phyloP scores from a whole-genome alignment of 2,113 vertebrate species.

The Catharus bicknelli region DNA sequence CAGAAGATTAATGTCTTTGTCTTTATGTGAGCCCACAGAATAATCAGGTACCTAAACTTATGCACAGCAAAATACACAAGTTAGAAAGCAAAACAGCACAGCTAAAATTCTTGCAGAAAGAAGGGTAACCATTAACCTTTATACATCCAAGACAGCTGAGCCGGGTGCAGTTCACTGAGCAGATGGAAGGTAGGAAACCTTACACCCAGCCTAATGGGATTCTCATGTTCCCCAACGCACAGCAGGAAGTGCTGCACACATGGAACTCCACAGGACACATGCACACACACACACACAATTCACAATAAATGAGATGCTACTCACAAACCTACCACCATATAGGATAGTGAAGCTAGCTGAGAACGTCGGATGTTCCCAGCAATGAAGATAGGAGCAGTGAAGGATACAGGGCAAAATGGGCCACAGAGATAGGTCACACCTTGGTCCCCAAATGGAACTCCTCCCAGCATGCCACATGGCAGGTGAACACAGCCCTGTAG shows the following conservation, averaged over 20 bases:
- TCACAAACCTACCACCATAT: neutral
- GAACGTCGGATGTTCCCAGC: neutral
- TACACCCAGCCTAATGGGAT: neutral
- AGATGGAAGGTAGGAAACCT: slow-evolving; percentile 30
- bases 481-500: fast-evolving
- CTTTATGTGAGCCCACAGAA: neutral
- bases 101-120: neutral
- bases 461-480: neutral
- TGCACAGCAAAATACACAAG: neutral
- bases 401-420: neutral
- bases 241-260: neutral
- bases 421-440: neutral
- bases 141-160: neutral
- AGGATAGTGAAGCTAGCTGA: neutral
- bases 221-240: neutral
- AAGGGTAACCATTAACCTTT: neutral
- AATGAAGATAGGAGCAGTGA: neutral
- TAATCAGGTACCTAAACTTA: neutral
- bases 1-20: neutral
- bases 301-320: neutral
- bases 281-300: neutral
- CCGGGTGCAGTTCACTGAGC: neutral
- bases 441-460: neutral
- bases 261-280: neutral
- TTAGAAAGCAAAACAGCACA: neutral